Base-by-base conservation (phyloP, 2,888 invertebrate genomes). In the Saturnia pavonia region DNA sequence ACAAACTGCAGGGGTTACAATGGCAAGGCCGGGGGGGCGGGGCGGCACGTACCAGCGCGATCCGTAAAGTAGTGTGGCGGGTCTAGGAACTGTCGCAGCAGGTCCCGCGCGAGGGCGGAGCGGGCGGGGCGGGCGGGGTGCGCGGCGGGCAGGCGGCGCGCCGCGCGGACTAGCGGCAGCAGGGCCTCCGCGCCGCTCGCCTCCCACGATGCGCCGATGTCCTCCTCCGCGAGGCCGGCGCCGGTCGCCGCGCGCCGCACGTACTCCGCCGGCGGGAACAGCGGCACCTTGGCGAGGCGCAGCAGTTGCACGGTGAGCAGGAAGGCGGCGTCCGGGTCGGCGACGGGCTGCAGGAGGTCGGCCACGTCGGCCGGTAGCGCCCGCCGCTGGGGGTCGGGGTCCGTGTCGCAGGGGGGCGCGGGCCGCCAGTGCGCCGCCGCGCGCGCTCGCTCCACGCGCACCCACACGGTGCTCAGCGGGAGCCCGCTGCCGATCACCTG, bases 401-500 rank as follows among this genome's bases (percentile, higher is more conserved):
- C 96, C 74, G 65, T 92, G 14, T 91, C 74, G 95, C 94, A 25
- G 95, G 94, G 63, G 95, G 89, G 73, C 95, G 91, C 83, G 95
- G 96, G 95, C 54, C 96, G 91, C 95, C 96, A 97, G 88, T 96
- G 96, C 78, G 95, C 96, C 25, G 95, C 95, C 80, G 96, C 96
- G n/a, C 97, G 94, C 70, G 96, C 89, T 16, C 96, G 95, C 88
- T 97, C 97, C 72, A 96, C 95, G 73, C 97, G 95, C 76, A 96
- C 90, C 97, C 97, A 97, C 75, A 97, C 92, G 77, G 96, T 96
- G 82, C 95, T 95, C 82, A 96, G 90, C 42, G 97, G 97, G 82
- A 97, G 89, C 69, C 96, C 95, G 69, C 95, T 95, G 72, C 73
- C 57, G 80, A 82, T 72, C 79, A 80, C 77, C 88, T 86, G 81